Conservation (phyloP, 2,113 vertebrate species). For the Uria lomvia region DNA sequence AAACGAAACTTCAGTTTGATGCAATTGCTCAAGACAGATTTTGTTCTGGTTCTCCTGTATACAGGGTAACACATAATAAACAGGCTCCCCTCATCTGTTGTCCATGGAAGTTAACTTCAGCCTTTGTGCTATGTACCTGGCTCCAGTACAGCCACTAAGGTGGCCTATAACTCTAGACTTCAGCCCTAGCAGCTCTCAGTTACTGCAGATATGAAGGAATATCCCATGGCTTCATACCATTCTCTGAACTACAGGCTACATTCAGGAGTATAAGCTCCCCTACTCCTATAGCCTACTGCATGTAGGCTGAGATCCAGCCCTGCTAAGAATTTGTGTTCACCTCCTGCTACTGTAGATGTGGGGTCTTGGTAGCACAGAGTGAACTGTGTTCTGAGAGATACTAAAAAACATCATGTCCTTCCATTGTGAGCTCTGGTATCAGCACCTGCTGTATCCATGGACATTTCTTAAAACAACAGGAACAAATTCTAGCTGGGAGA, state of each 20-base stretch:
- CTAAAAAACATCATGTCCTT: not conserved
- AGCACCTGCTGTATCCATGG: not conserved
- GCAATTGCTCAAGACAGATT: not conserved
- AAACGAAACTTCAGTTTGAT: not conserved
- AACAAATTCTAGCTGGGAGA: not conserved
- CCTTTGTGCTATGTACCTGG: not conserved
- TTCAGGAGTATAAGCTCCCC: not conserved
- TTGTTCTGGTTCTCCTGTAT: not conserved
- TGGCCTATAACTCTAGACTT: not conserved
- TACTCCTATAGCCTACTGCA: not conserved
- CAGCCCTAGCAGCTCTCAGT: not conserved
- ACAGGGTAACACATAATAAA: not conserved
- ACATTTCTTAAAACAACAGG: not conserved
- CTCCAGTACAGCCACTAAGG: not conserved
- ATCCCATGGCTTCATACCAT: not conserved
- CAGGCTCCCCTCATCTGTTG: not conserved
- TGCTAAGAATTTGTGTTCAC: not conserved
- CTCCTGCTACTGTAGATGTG: not conserved
- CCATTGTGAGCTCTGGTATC: not conserved
- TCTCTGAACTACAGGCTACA: not conserved
- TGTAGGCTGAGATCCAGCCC: not conserved
- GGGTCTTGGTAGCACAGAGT: not conserved
- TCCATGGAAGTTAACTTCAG: not conserved
- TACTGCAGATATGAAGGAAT: not conserved
- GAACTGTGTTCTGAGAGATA: not conserved